Base-by-base conservation (phyloP, 2,797 vertebrate genomes). In the Borostomias antarcticus region DNA sequence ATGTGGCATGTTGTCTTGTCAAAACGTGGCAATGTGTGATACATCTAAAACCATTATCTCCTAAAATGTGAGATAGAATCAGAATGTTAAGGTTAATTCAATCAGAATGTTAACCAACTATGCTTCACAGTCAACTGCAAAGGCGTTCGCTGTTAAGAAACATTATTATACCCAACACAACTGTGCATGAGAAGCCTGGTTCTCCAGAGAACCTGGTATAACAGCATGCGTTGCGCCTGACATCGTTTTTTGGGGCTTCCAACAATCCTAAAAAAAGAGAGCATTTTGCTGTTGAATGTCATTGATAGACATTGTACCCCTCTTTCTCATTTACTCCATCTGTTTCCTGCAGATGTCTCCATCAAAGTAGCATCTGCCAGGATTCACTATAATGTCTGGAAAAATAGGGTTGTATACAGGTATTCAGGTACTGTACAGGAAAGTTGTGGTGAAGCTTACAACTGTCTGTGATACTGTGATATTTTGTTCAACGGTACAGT, bases 1-100 rank as follows among this genome's bases (percentile, higher is more conserved):
- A 77, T 77, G 80, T 82, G 83, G 81, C 83, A 82, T 66, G 85
- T 84, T 81, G 82, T 70, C 81, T 78, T 89, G 85, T 89, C 87
- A 89, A 80, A 86, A 83, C 81, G 87, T 80, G 77, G 76, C 81
- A 86, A 84, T 88, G 33, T 32, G n/a, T 5, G 30, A 40, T 17
- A 37, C 35, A 37, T 40, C 8, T 15, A n/a, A 17, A 15, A 32
- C 17, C 23, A 28, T 30, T n/a, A 54, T 17, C 28, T 6, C 30
- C 26, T 28, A 54, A 56, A 2, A 28, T 29, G 28, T 25, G 4
- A 15, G 28, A 9, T 56, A 29, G 15, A 30, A 56, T 29, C 52
- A 30, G 52, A 56, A 56, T 3, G 15, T 30, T 2, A 4, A 53
- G 4, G 32, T 26, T 29, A 10, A 43, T 17, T n/a, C n/a, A n/a